phyloP scores from a whole-genome alignment of 2,797 vertebrate genomes.

The Periparus ater region DNA sequence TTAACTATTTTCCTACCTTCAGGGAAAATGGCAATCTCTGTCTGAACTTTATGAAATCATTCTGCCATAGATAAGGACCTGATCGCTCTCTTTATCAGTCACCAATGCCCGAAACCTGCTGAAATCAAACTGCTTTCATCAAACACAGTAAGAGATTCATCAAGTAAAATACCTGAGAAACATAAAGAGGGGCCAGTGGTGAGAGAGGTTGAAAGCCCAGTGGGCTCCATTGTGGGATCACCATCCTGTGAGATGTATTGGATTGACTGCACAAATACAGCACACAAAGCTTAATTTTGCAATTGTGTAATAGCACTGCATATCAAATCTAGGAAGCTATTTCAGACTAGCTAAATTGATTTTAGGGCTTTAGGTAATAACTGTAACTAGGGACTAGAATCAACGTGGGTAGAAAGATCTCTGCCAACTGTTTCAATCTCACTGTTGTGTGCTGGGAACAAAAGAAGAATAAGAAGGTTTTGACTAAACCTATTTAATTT shows the following conservation, averaged over 20 bases:
- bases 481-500: not conserved
- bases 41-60: not conserved
- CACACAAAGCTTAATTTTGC: not conserved
- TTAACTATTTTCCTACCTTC: not conserved
- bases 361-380: not conserved
- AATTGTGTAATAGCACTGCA: not conserved
- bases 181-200: not conserved
- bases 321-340: not conserved
- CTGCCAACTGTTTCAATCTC: not conserved
- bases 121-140: not conserved
- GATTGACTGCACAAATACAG: not conserved
- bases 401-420: not conserved
- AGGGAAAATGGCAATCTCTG: not conserved
- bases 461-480: not conserved
- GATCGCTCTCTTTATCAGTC: not conserved
- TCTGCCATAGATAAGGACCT: not conserved
- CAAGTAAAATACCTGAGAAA: not conserved
- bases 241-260: not conserved
- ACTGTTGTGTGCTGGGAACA: not conserved
- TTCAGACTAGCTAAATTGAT: not conserved
- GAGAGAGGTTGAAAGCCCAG: not conserved
- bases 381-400: not conserved
- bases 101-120: not conserved
- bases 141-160: not conserved
- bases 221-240: accelerated